Percentiles rank a stretch among this genome's conserved stretches.
Evolutionary conservation across 2,113 vertebrate species (phyloP).

Genomic region (Cinclus mexicanus): DNA sequence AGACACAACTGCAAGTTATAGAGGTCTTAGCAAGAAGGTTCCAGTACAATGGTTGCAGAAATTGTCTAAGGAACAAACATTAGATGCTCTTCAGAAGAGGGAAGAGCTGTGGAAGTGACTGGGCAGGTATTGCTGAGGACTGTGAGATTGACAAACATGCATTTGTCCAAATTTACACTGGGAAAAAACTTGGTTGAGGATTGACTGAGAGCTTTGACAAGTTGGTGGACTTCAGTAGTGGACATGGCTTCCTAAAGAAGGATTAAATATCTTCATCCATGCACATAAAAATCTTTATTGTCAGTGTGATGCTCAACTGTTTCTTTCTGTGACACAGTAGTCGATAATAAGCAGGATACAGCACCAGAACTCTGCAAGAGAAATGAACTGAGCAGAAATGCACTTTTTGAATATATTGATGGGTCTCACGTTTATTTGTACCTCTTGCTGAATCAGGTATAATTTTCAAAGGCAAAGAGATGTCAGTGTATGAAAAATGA

Average conservation of each 20-base stretch:
- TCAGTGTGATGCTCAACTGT: not conserved
- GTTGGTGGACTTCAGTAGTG: not conserved
- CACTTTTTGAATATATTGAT: not conserved
- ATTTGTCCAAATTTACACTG: not conserved
- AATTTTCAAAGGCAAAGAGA: not conserved
- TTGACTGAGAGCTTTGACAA: not conserved
- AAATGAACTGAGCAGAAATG: not conserved
- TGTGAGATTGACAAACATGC: not conserved
- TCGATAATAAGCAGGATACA: not conserved
- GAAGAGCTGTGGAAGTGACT: not conserved
- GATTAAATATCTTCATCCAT: not conserved
- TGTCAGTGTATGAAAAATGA: not conserved
- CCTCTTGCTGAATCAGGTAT: not conserved
- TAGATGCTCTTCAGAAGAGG: not conserved
- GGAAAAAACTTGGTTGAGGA: not conserved
- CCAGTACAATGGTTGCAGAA: not conserved
- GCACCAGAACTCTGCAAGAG: not conserved
- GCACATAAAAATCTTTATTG: not conserved
- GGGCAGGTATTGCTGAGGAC: not conserved
- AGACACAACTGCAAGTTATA: not conserved
- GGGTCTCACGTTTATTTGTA: not conserved
- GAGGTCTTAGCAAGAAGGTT: not conserved
- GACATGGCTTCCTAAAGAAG: not conserved
- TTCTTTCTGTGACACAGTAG: not conserved
- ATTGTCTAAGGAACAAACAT: not conserved